Base-by-base conservation (phyloP, 64 coral and sea anemone species). In the Stichodactyla mertensii region DNA sequence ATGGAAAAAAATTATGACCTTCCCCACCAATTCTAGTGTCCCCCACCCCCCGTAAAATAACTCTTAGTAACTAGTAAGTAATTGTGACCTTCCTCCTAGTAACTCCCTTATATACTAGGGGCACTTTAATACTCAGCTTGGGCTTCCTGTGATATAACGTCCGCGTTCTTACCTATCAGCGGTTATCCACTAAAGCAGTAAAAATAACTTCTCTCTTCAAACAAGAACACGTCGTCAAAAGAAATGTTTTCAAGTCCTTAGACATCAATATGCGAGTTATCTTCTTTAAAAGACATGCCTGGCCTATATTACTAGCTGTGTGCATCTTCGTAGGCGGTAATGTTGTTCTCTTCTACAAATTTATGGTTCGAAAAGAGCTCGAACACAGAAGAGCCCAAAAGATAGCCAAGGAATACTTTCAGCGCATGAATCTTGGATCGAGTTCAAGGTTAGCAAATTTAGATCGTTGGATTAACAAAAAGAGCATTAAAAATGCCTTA, bases 261-360 rank as follows among this genome's bases (percentile, higher is more conserved):
- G 26, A 31, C 23, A 27, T 74, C 69, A 85, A 24, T n/a, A 92
- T 92, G 90, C 86, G 80, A 82, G 62, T 83, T 62, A 86, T 92
- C 10, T 92, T 82, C 31, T 71, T 92, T 55, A 92, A 57, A 45
- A 92, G 66, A 69, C 78, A 87, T 45, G 86, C 84, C 18, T 92
- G 77, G 85, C 62, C 60, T 51, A 92, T 92, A 36, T 13, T 86
- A 0, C 14, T 87, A 6, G 85, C 60, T 5, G 12, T 66, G 6
- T 90, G 83, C 59, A 58, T 92, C 7, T 92, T 92, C 26, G 26
- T 87, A 9, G 10, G 83, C 56, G 90, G 77, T n/a, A 92, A 92
- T 60, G 11, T 62, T 6, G 53, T 92, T 9, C 85, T 92, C 16
- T 80, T 92, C 4, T 87, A 87, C 54, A 86, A 86, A 26, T 92